Evolutionary conservation across 2,888 invertebrate species (phyloP).

Genomic region (Torymus aiolomorphi): DNA sequence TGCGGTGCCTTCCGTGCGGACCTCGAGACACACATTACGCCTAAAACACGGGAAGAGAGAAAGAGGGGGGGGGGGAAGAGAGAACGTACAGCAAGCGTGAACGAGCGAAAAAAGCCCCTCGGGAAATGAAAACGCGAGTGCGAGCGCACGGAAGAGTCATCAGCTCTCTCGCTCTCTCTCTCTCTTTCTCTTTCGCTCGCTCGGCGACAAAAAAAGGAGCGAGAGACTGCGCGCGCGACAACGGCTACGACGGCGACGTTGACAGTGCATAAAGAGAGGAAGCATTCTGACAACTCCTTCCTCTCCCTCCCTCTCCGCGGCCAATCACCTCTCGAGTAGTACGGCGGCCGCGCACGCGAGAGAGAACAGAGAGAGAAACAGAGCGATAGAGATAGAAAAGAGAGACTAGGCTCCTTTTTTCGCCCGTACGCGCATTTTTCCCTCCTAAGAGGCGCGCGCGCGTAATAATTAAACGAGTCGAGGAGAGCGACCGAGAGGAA

Average conservation of each 20-base stretch:
- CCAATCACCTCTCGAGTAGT: conserved; percentile 45
- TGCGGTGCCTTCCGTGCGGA: background rate
- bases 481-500: background rate
- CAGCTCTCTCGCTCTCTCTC: no score
- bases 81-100: conserved; percentile 11
- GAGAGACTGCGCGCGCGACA: background rate
- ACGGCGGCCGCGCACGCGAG: no score
- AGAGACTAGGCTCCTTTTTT: no score
- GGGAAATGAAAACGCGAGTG: background rate
- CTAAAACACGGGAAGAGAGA: background rate
- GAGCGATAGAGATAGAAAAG: no score
- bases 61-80: background rate
- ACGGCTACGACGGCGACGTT: conserved; percentile 15
- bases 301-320: conserved; percentile 30
- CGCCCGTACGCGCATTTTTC: no score
- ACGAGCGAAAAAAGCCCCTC: background rate
- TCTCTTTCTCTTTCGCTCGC: no score
- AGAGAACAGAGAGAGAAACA: no score
- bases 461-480: conserved; percentile 26
- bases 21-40: conserved; percentile 22
- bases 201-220: background rate
- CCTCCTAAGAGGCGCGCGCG: background rate
- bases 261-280: conserved; percentile 23
- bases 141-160: background rate
- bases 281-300: conserved; percentile 49